Conservation (phyloP, 2,113 vertebrate genomes). For the Tinamus guttatus region DNA sequence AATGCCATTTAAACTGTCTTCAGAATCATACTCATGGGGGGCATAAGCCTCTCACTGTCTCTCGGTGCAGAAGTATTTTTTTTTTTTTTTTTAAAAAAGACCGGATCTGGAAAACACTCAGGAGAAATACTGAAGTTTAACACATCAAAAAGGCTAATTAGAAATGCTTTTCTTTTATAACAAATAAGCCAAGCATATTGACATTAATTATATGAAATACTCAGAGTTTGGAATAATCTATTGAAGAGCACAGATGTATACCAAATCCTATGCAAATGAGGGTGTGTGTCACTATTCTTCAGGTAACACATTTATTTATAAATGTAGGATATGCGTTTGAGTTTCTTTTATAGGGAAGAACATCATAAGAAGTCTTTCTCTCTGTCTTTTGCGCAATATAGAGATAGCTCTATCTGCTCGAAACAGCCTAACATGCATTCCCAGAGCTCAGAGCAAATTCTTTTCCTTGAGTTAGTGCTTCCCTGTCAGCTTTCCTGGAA, state of each 20-base stretch:
- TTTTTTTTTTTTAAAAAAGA: not conserved
- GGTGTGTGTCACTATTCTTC: not conserved
- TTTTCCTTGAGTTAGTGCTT: not conserved
- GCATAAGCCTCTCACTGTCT: not conserved
- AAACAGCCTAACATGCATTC: not conserved
- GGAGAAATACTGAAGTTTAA: constrained; percentile 20
- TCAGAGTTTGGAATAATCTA: constrained; percentile 26
- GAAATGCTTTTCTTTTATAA: constrained; percentile 29
- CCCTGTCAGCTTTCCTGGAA: constrained; percentile 12
- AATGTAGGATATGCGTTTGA: not conserved
- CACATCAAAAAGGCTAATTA: constrained; percentile 36
- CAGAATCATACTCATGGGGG: not conserved
- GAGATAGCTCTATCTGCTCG: not conserved
- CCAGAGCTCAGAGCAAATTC: not conserved
- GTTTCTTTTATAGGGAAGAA: not conserved
- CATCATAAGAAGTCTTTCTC: not conserved
- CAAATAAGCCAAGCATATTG: constrained; percentile 39
- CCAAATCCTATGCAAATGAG: constrained; percentile 33
- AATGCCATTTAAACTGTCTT: not conserved
- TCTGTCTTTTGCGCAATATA: not conserved
- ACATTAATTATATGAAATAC: constrained; percentile 39
- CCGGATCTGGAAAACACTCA: not conserved
- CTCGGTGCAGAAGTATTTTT: not conserved
- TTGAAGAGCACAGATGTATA: constrained; percentile 41
- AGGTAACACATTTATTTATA: constrained; percentile 29